phyloP scores from a whole-genome alignment of 2,113 vertebrate genomes.

The Myocastor coypus region DNA sequence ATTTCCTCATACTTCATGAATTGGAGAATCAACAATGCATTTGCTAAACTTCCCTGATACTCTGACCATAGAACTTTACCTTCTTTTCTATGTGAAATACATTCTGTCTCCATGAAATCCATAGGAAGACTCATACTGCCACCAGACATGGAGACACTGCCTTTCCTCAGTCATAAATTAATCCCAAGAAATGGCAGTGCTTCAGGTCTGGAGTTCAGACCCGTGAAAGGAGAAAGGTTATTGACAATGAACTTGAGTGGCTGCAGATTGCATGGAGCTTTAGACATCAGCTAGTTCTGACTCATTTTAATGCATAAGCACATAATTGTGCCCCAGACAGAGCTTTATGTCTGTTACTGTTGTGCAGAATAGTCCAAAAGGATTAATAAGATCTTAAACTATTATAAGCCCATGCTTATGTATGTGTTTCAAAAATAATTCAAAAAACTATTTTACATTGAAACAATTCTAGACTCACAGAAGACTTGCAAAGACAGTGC shows the following conservation, averaged over 20 bases:
- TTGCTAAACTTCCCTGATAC: not conserved
- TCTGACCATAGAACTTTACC: not conserved
- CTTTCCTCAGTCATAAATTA: not conserved
- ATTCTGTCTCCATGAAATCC: not conserved
- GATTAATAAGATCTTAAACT: not conserved
- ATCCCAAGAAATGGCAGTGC: not conserved
- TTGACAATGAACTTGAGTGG: not conserved
- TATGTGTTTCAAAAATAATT: not conserved
- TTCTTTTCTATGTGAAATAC: constrained; percentile 26
- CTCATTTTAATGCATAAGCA: not conserved
- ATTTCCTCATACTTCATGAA: constrained; percentile 38
- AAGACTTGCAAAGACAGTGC: not conserved
- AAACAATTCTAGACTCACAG: not conserved
- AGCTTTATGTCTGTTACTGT: not conserved
- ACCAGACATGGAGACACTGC: not conserved
- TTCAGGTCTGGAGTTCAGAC: not conserved
- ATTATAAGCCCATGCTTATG: not conserved
- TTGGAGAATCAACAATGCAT: not conserved
- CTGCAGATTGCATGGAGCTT: not conserved
- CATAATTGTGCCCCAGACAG: not conserved
- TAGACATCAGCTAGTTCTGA: constrained; percentile 21
- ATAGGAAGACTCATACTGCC: not conserved
- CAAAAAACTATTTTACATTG: not conserved
- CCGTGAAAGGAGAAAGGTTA: not conserved
- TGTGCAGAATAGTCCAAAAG: not conserved